Conservation (phyloP, 2,797 vertebrate species). For the Cossypha niveicapilla region DNA sequence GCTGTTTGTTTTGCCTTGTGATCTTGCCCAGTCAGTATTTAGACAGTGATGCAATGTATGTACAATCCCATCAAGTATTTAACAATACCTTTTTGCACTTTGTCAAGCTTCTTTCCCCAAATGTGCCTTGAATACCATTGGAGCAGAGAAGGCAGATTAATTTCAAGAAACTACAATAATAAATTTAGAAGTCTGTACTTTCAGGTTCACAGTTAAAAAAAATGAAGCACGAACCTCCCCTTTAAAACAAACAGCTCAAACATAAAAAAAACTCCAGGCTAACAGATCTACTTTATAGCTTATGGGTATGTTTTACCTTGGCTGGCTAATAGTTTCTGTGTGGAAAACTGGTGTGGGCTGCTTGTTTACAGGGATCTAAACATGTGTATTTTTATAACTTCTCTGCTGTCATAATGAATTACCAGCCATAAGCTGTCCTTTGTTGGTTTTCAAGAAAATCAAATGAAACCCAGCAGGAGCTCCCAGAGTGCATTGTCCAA, state of each 20-base stretch:
- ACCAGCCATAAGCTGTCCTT: slow-evolving; percentile 74
- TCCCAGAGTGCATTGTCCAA: slow-evolving; percentile 80
- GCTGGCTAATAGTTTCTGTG: neutral
- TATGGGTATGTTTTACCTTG: neutral
- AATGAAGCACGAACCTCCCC: accelerated
- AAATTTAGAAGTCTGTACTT: slow-evolving; percentile 17
- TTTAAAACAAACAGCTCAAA: neutral
- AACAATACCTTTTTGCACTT: slow-evolving; percentile 23
- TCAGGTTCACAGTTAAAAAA: neutral
- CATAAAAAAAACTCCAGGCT: neutral
- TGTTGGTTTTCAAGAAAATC: slow-evolving; percentile 83
- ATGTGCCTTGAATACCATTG: neutral
- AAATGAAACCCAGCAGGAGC: slow-evolving; percentile 87
- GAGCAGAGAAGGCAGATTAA: neutral
- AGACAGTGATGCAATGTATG: slow-evolving; percentile 18
- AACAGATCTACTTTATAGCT: neutral
- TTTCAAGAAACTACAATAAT: neutral
- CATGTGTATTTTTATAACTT: slow-evolving; percentile 74
- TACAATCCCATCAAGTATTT: slow-evolving; percentile 6
- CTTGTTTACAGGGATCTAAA: slow-evolving; percentile 75
- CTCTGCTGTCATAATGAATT: slow-evolving; percentile 80
- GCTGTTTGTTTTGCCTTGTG: slow-evolving; percentile 64
- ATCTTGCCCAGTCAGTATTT: slow-evolving; percentile 25
- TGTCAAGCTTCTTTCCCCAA: slow-evolving; percentile 3
- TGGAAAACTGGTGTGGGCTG: slow-evolving; percentile 46